Percentiles rank a stretch among this genome's conserved stretches.
Conservation (phyloP, 1,140 invertebrate species). For the Drosophila lowei region DNA sequence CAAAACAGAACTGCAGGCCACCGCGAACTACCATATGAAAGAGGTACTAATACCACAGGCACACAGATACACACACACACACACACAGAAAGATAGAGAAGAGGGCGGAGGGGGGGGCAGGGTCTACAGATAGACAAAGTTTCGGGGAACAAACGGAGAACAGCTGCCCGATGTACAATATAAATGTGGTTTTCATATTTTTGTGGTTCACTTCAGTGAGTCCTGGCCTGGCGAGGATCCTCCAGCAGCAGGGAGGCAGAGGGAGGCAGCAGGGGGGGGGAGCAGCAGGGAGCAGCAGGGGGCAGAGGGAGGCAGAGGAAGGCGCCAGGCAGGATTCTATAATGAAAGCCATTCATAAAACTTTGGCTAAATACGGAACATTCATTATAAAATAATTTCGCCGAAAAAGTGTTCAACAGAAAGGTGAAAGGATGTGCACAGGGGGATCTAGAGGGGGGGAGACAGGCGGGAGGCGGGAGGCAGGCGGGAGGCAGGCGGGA, state of each 20-base stretch:
- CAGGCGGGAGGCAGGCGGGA: no score
- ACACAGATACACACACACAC: slow-evolving; percentile 4
- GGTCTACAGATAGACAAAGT: slow-evolving; percentile 59
- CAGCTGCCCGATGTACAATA: slow-evolving; percentile 76
- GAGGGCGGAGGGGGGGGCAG: slow-evolving; percentile 1
- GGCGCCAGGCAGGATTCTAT: slow-evolving; percentile 1
- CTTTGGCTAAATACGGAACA: slow-evolving; percentile 79
- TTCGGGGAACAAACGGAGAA: slow-evolving; percentile 52
- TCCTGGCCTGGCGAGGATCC: slow-evolving; percentile 31
- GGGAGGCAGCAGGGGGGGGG: no score
- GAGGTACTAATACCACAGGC: slow-evolving; percentile 7
- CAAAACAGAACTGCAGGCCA: slow-evolving; percentile 22
- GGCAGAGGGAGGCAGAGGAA: no score
- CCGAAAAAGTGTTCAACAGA: slow-evolving; percentile 30
- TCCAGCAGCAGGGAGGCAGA: slow-evolving; percentile 3
- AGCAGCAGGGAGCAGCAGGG: no score
- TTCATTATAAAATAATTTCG: slow-evolving; percentile 81
- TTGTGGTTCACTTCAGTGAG: slow-evolving; percentile 74
- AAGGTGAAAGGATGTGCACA: slow-evolving; percentile 2
- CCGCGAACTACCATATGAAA: slow-evolving; percentile 64
- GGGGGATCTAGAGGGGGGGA: background rate
- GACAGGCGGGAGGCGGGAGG: background rate
- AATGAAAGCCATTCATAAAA: slow-evolving; percentile 82
- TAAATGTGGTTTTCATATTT: slow-evolving; percentile 81
- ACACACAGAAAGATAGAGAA: slow-evolving; percentile 6